These are phyloP conservation scores for Stylophora pistillata DNA, from an alignment of 64 coral and sea anemone species.

Conservation along the genomic window DNA sequence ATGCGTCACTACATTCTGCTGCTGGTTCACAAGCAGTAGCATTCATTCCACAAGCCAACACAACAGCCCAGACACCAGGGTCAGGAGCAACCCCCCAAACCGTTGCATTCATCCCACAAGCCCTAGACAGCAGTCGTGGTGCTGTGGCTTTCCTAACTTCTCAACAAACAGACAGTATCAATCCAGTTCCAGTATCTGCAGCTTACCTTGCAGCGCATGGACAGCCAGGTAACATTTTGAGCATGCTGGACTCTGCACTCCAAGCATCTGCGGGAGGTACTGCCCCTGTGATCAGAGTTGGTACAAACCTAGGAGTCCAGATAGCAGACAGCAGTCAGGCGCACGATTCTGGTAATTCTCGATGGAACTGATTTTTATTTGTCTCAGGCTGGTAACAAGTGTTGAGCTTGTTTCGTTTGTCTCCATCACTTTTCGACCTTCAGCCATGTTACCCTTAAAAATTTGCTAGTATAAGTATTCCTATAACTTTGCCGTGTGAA, in stretches of 20 bases:
- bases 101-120: conserved; percentile 57
- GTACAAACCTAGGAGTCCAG: conserved; percentile 16
- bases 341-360: not conserved
- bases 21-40: conserved; percentile 72
- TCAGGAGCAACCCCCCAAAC: conserved; percentile 15
- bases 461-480: too few relatives aligned
- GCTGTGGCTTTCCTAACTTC: conserved; percentile 34
- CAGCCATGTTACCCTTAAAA: too few relatives aligned
- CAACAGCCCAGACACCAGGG: conserved; percentile 1
- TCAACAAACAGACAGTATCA: conserved; percentile 27
- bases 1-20: conserved; percentile 44
- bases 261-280: conserved; percentile 5
- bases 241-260: conserved; percentile 52
- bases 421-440: too few relatives aligned
- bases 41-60: conserved; percentile 1
- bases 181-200: conserved; percentile 51
- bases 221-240: conserved; percentile 77
- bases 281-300: conserved; percentile 1
- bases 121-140: conserved; percentile 44
- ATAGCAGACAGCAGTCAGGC: not conserved
- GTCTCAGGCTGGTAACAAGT: too few relatives aligned
- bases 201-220: conserved; percentile 53
- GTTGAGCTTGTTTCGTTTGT: too few relatives aligned
- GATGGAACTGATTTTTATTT: too few relatives aligned
- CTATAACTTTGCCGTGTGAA: too few relatives aligned